Conservation (phyloP, 1,140 invertebrate species). For the Laodelphax striatellus region DNA sequence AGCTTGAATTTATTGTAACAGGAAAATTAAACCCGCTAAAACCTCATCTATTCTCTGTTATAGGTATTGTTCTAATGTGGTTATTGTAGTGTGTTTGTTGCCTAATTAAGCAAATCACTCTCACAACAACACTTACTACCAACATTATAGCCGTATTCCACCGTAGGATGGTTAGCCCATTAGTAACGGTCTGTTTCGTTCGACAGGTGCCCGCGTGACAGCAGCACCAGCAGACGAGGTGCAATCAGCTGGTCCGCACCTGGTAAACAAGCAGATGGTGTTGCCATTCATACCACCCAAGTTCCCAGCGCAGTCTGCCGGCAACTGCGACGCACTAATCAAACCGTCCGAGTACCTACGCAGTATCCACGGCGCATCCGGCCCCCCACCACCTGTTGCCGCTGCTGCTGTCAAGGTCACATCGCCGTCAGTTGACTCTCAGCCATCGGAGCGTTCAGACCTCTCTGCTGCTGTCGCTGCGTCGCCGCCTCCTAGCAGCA, state of each 20-base stretch:
- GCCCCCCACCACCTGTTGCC: background rate
- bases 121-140: too few relatives aligned
- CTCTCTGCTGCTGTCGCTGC: background rate
- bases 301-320: slow-evolving; percentile 45
- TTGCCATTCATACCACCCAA: slow-evolving; percentile 80
- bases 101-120: too few relatives aligned
- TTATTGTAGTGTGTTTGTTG: too few relatives aligned
- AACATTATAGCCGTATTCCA: too few relatives aligned
- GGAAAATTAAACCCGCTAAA: too few relatives aligned
- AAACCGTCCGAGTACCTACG: slow-evolving; percentile 85
- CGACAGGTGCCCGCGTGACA: background rate
- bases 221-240: background rate
- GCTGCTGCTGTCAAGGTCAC: background rate
- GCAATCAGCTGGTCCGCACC: slow-evolving; percentile 31
- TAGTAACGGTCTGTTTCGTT: background rate
- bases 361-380: slow-evolving; percentile 51
- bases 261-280: slow-evolving; percentile 70
- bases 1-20: too few relatives aligned
- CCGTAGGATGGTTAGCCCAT: too few relatives aligned
- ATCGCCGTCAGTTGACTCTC: background rate
- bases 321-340: slow-evolving; percentile 65
- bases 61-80: too few relatives aligned
- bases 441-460: background rate
- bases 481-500: too few relatives aligned
- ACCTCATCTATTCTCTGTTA: too few relatives aligned